Conservation (phyloP, 2,888 invertebrate species). For the Pristionchus mayeri region DNA sequence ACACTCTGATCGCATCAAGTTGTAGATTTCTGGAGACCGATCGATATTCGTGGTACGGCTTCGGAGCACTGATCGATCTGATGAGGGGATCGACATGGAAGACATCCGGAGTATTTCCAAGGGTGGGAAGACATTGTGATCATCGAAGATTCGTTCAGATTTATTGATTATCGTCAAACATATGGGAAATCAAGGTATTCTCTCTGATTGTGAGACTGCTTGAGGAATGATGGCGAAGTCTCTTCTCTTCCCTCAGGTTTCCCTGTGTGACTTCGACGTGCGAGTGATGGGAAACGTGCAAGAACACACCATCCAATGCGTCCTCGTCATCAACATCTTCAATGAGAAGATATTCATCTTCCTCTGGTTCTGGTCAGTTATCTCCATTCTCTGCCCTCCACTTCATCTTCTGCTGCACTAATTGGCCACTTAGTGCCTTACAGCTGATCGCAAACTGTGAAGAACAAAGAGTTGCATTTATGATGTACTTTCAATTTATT, state of each 20-base stretch:
- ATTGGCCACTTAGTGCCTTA: too few species aligned
- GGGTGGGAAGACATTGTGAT: conserved; percentile 56
- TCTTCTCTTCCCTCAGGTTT: conserved; percentile 45
- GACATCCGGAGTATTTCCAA: conserved; percentile 72
- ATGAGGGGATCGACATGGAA: conserved; percentile 75
- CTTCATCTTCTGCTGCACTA: too few species aligned
- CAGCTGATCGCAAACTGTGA: too few species aligned
- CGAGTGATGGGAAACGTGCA: conserved; percentile 76
- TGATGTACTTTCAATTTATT: too few species aligned
- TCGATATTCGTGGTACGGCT: conserved; percentile 71
- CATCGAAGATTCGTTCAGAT: not conserved
- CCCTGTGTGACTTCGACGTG: conserved; percentile 74
- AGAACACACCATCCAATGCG: conserved; percentile 75
- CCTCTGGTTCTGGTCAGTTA: conserved; percentile 74
- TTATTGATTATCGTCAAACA: not conserved
- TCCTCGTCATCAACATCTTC: conserved; percentile 72
- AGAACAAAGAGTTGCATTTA: too few species aligned
- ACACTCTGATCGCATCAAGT: too few species aligned
- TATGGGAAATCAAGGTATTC: not conserved
- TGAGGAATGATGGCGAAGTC: too few species aligned
- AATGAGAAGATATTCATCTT: conserved; percentile 70
- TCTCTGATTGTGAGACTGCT: too few species aligned
- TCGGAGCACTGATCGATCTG: conserved; percentile 72
- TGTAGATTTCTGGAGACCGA: conserved; percentile 72
- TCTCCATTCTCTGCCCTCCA: not conserved